phyloP scores from a whole-genome alignment of 2,797 vertebrate genomes.

The Acanthurus lineatus region DNA sequence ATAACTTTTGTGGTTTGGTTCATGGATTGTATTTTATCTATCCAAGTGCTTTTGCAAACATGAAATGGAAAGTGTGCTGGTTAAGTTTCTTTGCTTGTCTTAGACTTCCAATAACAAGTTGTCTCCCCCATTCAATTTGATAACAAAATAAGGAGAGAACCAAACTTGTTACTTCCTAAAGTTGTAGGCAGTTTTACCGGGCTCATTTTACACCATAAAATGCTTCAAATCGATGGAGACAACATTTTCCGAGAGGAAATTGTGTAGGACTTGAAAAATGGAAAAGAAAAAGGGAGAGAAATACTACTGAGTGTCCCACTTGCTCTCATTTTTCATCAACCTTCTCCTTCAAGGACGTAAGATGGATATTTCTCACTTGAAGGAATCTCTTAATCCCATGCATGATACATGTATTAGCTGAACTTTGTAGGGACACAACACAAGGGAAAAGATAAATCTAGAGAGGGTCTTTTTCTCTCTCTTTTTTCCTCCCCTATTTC shows the following conservation, averaged over 20 bases:
- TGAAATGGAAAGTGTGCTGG: constrained; percentile 6
- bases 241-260: not conserved
- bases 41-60: constrained; percentile 10
- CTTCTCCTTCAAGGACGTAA: constrained; percentile 29
- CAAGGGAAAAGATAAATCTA: constrained; percentile 5
- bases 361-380: constrained; percentile 34
- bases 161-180: not conserved
- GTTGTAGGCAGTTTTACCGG: not conserved
- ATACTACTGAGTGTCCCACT: constrained; percentile 1
- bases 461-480: constrained; percentile 6
- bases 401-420: not conserved
- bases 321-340: not conserved
- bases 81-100: not conserved
- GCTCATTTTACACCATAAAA: constrained; percentile 14
- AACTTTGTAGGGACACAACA: constrained; percentile 19
- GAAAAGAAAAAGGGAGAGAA: not conserved
- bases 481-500: not conserved
- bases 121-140: not conserved
- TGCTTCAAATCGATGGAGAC: not conserved
- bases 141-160: not conserved
- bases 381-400: constrained; percentile 15
- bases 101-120: not conserved
- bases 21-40: not conserved
- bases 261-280: constrained; percentile 21
- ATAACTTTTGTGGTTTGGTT: not conserved